These are phyloP conservation scores for Pseudachorutes palmiensis DNA, from an alignment of 1,140 invertebrate species.

Conservation along the genomic window DNA sequence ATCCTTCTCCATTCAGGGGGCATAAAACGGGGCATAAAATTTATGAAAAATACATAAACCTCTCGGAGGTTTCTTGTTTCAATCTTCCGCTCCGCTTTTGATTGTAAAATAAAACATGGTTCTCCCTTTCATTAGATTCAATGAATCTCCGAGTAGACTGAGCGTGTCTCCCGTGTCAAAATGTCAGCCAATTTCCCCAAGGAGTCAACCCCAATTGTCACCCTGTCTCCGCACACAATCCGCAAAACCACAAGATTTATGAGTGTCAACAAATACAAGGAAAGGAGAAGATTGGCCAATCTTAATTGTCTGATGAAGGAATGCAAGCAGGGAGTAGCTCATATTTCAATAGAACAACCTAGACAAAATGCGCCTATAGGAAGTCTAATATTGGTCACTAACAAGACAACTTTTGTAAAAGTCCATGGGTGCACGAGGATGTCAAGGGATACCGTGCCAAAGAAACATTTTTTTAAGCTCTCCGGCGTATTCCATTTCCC, in stretches of 20 bases:
- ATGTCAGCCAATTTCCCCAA: not conserved
- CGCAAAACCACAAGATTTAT: not conserved
- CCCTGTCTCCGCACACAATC: not conserved
- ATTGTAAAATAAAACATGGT: not conserved
- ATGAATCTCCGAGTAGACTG: not conserved
- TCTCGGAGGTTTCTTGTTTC: not conserved
- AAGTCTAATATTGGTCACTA: too few species aligned
- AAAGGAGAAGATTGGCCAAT: too few species aligned
- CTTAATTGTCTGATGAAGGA: too few species aligned
- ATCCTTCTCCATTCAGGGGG: too few species aligned
- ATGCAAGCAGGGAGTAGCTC: too few species aligned
- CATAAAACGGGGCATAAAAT: not conserved
- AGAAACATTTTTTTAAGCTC: too few species aligned
- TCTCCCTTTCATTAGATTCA: not conserved
- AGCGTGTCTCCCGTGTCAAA: not conserved
- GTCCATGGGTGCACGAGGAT: too few species aligned
- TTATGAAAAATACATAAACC: slow-evolving; percentile 4
- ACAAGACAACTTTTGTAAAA: too few species aligned
- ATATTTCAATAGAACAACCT: too few species aligned
- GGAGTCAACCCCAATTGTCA: not conserved
- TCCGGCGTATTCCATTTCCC: too few species aligned
- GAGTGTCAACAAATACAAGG: not conserved
- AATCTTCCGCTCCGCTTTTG: not conserved
- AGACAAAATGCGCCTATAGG: too few species aligned
- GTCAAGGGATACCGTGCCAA: too few species aligned